These are phyloP conservation scores for Lacerta agilis DNA, from an alignment of 2,797 vertebrate species.

Conservation along the genomic window DNA sequence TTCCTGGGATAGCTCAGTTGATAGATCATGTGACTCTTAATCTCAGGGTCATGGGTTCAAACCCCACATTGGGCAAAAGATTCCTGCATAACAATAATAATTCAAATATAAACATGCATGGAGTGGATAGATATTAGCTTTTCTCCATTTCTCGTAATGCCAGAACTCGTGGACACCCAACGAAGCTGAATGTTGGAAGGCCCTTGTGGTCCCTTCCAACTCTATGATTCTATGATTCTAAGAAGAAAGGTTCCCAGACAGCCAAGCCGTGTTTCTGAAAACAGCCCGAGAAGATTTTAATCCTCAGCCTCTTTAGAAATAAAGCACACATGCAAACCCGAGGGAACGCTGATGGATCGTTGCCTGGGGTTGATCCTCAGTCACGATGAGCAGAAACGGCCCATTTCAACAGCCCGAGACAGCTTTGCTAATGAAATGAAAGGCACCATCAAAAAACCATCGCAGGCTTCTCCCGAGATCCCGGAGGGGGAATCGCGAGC, in stretches of 20 bases:
- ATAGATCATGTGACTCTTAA: too few species aligned
- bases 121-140: too few species aligned
- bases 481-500: not conserved
- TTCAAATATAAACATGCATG: too few species aligned
- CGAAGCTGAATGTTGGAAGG: too few species aligned
- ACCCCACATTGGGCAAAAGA: too few species aligned
- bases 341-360: not conserved
- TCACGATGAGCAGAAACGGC: not conserved
- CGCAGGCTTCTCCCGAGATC: not conserved
- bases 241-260: not conserved
- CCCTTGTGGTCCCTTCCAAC: too few species aligned
- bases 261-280: not conserved
- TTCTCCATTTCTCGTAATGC: too few species aligned
- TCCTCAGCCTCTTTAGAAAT: not conserved
- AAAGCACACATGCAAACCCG: not conserved
- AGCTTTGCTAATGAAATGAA: not conserved
- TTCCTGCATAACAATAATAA: too few species aligned
- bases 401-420: not conserved
- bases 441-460: not conserved
- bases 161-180: too few species aligned
- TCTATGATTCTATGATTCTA: too few species aligned
- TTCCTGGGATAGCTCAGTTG: too few species aligned
- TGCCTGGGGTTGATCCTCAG: not conserved
- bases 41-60: too few species aligned
- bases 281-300: not conserved